These are phyloP conservation scores for Dilophus febrilis DNA, from an alignment of 2,888 invertebrate genomes.

Conservation along the genomic window DNA sequence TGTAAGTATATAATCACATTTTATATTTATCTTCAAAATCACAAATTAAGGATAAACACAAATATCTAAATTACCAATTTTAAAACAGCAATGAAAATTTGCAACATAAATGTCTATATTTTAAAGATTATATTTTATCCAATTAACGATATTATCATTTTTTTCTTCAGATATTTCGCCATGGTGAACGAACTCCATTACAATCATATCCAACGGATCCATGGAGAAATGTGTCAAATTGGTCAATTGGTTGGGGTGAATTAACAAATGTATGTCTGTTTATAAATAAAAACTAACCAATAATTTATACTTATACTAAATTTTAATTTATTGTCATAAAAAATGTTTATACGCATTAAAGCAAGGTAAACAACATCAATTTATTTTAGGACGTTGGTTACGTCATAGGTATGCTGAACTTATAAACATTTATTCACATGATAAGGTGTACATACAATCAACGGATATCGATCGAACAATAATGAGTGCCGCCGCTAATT, in stretches of 20 bases:
- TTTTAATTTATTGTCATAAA: too few species aligned
- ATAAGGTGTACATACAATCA: constrained; percentile 39
- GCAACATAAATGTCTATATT: too few species aligned
- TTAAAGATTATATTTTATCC: too few species aligned
- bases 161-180: constrained; percentile 47
- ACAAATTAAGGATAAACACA: too few species aligned
- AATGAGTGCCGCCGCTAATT: constrained; percentile 69
- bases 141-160: too few species aligned
- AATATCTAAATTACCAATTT: too few species aligned
- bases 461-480: constrained; percentile 81
- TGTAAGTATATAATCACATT: too few species aligned
- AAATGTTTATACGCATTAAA: too few species aligned
- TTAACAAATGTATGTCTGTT: constrained; percentile 54
- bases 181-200: constrained; percentile 79
- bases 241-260: constrained; percentile 79
- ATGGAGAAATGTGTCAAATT: constrained; percentile 48
- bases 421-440: constrained; percentile 21
- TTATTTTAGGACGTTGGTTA: constrained; percentile 55
- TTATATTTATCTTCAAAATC: too few species aligned
- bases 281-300: too few species aligned
- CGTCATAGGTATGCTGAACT: constrained; percentile 50
- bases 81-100: too few species aligned
- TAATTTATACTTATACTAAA: too few species aligned
- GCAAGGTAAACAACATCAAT: constrained; percentile 50
- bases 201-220: constrained; percentile 71